Base-by-base conservation (phyloP, 2,888 invertebrate genomes). In the Tinea pellionella region DNA sequence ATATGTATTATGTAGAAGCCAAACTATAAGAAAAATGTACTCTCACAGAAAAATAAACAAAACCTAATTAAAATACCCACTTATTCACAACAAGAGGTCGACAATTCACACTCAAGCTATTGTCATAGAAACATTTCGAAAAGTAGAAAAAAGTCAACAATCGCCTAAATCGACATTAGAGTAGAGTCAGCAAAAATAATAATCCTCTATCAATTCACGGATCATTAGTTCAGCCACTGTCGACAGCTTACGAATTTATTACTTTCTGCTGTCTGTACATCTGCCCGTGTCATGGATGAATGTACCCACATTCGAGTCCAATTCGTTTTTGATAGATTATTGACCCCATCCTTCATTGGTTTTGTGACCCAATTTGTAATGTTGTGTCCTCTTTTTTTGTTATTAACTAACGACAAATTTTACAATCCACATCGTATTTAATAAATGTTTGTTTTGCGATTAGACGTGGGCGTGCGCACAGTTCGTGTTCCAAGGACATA, bases 221-320 rank as follows among this genome's bases (percentile, higher is more conserved):
- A 32, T 57, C 57, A 57, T 57, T 57, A 57, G 57, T 57, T 57
- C 32, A 53, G 19, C 53, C 53, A 53, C 53, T 53, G 57, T 30
- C 13, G 57, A 57, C 57, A 57, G 57, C 57, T 57, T 57, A 57
- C 16, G 57, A 57, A 57, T 59, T 41, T 53, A 64, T 47, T 64
- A 70, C 69, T 76, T 77, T 67, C 71, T 62, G 63, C 0, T 60
- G 59, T 67, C 63, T 64, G 63, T 70, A 72, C 67, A 57, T 57
- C 57, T 57, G 57, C 32, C 57, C 8, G 11, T 32, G 57, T 57
- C 32, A 57, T 32, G 57, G 32, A 57, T 57, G 32, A 57, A 57
- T 57, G 57, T 57, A 15, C 57, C 57, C 57, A 57, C 57, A 57
- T 57, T 57, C 19, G 32, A n/a, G 11, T 13, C n/a, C 16, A 4